Evolutionary conservation across 2,797 vertebrate species (phyloP), one percentile per base, ranked within the genome.

Genomic region (Cryptoprocta ferox): DNA sequence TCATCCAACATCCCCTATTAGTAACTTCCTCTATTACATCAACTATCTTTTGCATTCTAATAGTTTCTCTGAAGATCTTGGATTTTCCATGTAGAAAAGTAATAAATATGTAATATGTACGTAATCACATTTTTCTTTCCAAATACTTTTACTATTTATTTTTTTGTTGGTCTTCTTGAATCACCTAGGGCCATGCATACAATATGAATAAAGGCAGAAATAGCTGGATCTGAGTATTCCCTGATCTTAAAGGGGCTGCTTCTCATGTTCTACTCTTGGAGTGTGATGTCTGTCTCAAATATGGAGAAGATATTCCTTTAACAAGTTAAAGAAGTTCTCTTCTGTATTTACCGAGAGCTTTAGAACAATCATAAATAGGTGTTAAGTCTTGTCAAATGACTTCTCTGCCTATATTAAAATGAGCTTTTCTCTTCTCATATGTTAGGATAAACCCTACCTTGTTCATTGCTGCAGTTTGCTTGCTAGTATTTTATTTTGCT

Each of bases 401-500:
- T 96, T 88, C 16, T 95, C n/a, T 80, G 37, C 50, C 28, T 42
- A 21, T 59, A 81, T 10, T 45, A 16, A 80, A 86, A 93, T 66
- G 61, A 48, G 3, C 35, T 63, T 96, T 97, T 80, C 45, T 45
- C 30, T 9, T 81, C 24, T 92, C 28, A 50, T 32, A 48, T 82
- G 45, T 82, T 89, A 89, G n/a, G 35, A 28, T 89, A 80, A 80
- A 26, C 7, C 61, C 28, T 84, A 50, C 56, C 35, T 94, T 78
- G 12, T 26, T 59, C 16, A 18, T 59, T 94, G 53, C 30, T 89
- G 16, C 63, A 83, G 63, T 81, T 19, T 90, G 13, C 19, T 94
- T 92, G 75, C 18, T 85, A 90, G 9, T 91, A 63, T 78, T 95
- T 97, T 95, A 71, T 68, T 95, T 93, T 63, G 26, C 10, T 84